A percentile compares a stretch with the other conserved stretches of the same genome.
These are phyloP conservation scores for Lasioglossum malachurum DNA, from an alignment of 2,888 invertebrate genomes.

Conservation along the genomic window DNA sequence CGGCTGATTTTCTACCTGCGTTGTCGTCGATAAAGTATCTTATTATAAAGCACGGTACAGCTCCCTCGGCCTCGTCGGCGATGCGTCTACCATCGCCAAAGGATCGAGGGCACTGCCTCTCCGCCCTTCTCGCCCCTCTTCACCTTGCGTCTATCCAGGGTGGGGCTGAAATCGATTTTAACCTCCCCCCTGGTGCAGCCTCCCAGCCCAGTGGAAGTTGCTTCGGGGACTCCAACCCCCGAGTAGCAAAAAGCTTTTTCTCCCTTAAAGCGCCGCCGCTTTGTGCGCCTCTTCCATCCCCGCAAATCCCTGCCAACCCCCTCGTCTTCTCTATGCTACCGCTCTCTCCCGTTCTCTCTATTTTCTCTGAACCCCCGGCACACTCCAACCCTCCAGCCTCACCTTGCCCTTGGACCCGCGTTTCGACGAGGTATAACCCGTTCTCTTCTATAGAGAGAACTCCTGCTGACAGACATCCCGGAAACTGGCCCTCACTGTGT, in stretches of 20 bases:
- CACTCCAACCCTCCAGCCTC: conserved; percentile 25
- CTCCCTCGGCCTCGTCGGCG: conserved; percentile 29
- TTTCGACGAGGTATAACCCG: conserved; percentile 53
- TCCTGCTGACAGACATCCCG: conserved; percentile 43
- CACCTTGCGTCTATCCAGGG: conserved; percentile 63
- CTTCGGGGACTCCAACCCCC: conserved; percentile 65
- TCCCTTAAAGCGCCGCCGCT: conserved; percentile 62
- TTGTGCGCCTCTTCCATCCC: conserved; percentile 41
- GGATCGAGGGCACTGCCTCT: conserved; percentile 73
- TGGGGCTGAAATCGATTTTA: conserved; percentile 67
- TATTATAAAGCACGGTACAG: conserved; percentile 50
- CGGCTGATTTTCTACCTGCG: conserved; percentile 40
- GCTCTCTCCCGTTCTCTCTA: neutral
- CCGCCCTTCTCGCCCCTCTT: conserved; percentile 64
- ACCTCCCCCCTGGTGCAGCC: conserved; percentile 37
- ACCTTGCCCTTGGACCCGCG: conserved; percentile 64
- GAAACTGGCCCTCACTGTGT: neutral
- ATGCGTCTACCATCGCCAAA: conserved; percentile 51
- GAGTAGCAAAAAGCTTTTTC: conserved; percentile 61
- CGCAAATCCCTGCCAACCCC: neutral
- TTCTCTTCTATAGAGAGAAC: conserved; percentile 26
- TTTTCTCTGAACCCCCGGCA: neutral
- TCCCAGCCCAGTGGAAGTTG: conserved; percentile 61
- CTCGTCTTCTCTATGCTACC: neutral
- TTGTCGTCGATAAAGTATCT: conserved; percentile 47